phyloP scores from a whole-genome alignment of 2,888 invertebrate genomes.

The Ctena decussata region DNA sequence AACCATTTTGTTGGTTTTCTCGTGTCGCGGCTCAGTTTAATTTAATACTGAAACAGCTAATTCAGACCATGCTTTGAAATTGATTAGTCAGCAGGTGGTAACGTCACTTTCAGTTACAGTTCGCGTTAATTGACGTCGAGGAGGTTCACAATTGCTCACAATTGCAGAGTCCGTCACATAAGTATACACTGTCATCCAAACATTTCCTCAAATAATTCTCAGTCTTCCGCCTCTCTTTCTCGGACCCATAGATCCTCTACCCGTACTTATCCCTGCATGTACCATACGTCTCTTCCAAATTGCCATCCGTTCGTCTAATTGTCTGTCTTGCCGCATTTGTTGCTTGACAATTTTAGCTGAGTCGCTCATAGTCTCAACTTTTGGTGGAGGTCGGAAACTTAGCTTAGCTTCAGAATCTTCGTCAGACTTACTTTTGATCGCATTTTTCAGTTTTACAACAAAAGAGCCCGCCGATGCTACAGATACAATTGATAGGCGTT shows the following conservation, averaged over 20 bases:
- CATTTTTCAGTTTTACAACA: conserved; percentile 20
- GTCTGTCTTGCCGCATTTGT: conserved; percentile 46
- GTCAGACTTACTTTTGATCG: neutral
- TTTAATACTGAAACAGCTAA: too few species aligned
- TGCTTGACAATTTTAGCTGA: conserved; percentile 49
- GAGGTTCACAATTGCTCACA: too few species aligned
- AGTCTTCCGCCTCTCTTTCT: neutral
- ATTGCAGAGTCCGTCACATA: too few species aligned
- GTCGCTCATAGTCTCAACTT: conserved; percentile 40
- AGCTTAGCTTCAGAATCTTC: neutral
- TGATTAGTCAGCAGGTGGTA: too few species aligned
- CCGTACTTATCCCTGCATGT: neutral
- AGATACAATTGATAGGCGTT: neutral
- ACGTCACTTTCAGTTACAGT: too few species aligned
- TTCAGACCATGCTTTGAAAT: too few species aligned
- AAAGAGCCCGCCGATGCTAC: conserved; percentile 23
- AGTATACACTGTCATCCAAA: too few species aligned
- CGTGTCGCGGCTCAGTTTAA: too few species aligned
- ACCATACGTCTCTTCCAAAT: conserved; percentile 60
- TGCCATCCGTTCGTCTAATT: conserved; percentile 52
- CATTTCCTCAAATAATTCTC: neutral
- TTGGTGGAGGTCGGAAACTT: conserved; percentile 32
- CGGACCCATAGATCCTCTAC: neutral
- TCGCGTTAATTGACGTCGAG: too few species aligned
- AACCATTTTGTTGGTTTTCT: too few species aligned